These are phyloP conservation scores for Diorhabda sublineata DNA, from an alignment of 1,140 invertebrate species.

Conservation along the genomic window DNA sequence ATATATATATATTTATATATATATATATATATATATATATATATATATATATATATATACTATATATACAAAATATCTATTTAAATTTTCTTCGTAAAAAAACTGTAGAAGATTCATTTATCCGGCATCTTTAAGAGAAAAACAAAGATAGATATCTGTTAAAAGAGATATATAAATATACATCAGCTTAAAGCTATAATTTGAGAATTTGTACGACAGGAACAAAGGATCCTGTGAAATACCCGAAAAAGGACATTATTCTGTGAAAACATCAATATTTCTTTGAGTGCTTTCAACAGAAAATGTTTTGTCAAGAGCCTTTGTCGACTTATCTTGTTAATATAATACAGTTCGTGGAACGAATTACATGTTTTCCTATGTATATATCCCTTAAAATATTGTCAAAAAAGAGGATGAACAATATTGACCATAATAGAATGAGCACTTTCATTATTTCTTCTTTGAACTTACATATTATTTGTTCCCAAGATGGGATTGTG, in stretches of 20 bases:
- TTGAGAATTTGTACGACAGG: neutral
- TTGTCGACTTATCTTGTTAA: neutral
- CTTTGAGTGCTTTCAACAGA: neutral
- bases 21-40: too few species aligned
- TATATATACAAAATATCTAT: too few species aligned
- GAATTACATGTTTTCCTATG: neutral
- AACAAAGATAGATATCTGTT: neutral
- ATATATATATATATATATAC: too few species aligned
- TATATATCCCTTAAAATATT: neutral
- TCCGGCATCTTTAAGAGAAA: neutral
- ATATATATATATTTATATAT: too few species aligned
- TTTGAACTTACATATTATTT: neutral
- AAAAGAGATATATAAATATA: neutral
- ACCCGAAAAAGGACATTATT: neutral
- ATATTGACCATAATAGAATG: neutral
- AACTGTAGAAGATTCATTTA: too few species aligned
- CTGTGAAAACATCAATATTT: slow-evolving; percentile 13
- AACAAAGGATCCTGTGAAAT: slow-evolving; percentile 11
- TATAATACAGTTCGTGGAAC: neutral
- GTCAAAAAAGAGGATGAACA: neutral
- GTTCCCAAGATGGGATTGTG: neutral
- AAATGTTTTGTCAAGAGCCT: neutral
- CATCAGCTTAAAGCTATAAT: neutral
- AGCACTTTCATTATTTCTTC: neutral
- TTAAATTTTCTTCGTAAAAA: too few species aligned